A percentile compares a stretch with the other conserved stretches of the same genome.
Conservation (phyloP, 2,797 vertebrate genomes). For the Acrossocheilus fasciatus region DNA sequence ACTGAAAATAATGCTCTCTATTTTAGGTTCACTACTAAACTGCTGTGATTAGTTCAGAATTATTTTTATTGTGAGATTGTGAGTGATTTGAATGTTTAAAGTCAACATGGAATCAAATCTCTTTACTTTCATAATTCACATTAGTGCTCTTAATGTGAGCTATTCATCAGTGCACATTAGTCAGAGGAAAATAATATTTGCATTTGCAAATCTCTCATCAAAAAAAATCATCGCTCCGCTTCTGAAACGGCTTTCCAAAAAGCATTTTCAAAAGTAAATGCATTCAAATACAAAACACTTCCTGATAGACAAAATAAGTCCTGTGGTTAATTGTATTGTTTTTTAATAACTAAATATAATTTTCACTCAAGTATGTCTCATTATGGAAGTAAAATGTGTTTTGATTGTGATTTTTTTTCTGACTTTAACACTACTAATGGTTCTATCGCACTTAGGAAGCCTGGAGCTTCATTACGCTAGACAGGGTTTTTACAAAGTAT, state of each 20-base stretch:
- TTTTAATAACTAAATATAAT: background rate
- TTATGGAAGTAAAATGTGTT: background rate
- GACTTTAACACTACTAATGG: slow-evolving; percentile 49
- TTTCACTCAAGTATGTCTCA: background rate
- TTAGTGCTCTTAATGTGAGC: background rate
- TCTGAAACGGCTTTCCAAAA: background rate
- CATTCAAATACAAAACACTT: background rate
- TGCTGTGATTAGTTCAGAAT: slow-evolving; percentile 10
- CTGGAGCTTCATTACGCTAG: slow-evolving; percentile 51
- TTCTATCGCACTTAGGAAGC: slow-evolving; percentile 45
- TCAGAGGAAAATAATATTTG: background rate
- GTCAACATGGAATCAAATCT: slow-evolving; percentile 1
- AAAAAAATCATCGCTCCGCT: background rate
- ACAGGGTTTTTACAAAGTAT: slow-evolving; percentile 7
- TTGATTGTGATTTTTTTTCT: background rate
- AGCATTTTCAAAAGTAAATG: background rate
- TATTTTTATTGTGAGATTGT: slow-evolving; percentile 4
- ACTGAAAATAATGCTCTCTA: slow-evolving; percentile 2
- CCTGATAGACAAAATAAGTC: background rate
- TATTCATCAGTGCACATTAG: background rate
- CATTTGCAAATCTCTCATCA: background rate
- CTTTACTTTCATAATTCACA: background rate
- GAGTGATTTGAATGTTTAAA: slow-evolving; percentile 20
- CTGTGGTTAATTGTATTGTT: background rate
- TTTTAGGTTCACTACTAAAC: slow-evolving; percentile 14